Base-by-base conservation (phyloP, 2,888 invertebrate genomes). In the Falcaria lacertinaria region DNA sequence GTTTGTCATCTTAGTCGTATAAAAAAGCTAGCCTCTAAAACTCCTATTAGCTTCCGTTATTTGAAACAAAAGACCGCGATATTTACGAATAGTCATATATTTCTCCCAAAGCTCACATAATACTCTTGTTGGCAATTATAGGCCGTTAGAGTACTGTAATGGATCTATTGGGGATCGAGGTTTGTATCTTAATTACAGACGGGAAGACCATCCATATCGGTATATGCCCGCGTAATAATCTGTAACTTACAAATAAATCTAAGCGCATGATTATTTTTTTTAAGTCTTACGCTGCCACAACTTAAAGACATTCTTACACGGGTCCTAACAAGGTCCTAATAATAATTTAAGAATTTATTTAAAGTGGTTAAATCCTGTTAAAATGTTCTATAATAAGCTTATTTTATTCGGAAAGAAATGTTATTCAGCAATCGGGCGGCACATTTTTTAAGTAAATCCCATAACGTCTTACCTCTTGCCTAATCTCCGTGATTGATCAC, bases 141-240 rank as follows among this genome's bases (percentile, higher is more conserved):
- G 72, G 68, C 69, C 68, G 64, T 77, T 77, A 70, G 60, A 67
- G 69, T 52, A 66, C 66, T 64, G 63, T 79, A 75, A 77, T 66
- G 69, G 68, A 72, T 76, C 64, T 69, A 70, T 72, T 52, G 62
- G 59, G 56, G 44, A 80, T 78, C 77, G 60, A 57, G 52, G 52
- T 48, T 52, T 66, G 67, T 72, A 82, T 82, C 83, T 83, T 83
- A 83, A 84, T 83, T 82, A 79, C 74, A 65, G 62, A 66, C 64
- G 66, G 55, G 68, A 70, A 73, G 63, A 65, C 64, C 67, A 64
- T 59, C 43, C 50, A 58, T 41, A 39, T 43, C 22, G 44, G 47
- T 64, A 62, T 62, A 64, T 54, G 44, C 6, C 44, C 42, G 42
- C 43, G 41, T 40, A 38, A 51, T 54, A 63, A 65, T 55, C 45